These are phyloP conservation scores for Sphaerodactylus townsendi DNA, from an alignment of 2,113 vertebrate species.

Conservation along the genomic window DNA sequence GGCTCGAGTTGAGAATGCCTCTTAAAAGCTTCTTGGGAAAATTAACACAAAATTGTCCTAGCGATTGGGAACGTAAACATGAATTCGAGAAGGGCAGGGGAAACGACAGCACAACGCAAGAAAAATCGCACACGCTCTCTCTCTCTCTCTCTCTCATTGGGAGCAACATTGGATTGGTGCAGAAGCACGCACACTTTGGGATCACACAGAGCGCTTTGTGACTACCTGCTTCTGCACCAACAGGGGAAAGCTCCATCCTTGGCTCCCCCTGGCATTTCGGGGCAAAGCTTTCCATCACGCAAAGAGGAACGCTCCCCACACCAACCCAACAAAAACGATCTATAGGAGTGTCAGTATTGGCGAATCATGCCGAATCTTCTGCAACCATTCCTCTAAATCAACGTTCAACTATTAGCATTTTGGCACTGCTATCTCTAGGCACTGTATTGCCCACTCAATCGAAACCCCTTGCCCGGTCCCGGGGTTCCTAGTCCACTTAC, in stretches of 20 bases:
- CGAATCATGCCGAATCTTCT: neutral
- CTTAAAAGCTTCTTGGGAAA: neutral
- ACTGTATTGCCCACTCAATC: no score
- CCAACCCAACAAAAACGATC: neutral
- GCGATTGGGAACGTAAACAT: neutral
- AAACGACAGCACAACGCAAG: neutral
- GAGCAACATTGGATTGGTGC: neutral
- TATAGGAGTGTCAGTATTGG: no score
- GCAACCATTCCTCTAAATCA: no score
- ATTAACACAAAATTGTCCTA: neutral
- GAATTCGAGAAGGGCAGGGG: neutral
- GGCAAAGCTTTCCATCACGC: neutral
- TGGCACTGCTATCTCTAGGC: neutral
- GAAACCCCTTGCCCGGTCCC: no score
- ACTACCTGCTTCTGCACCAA: neutral
- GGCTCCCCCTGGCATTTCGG: neutral
- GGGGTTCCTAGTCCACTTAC: slow-evolving; percentile 72
- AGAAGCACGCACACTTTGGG: neutral
- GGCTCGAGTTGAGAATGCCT: neutral
- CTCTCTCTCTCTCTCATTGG: neutral
- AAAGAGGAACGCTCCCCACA: neutral
- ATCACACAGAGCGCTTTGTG: neutral
- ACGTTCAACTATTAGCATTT: neutral
- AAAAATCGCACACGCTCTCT: neutral
- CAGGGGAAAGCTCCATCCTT: neutral